Conservation (phyloP, 2,888 invertebrate genomes). For the Epirrhoe alternata region DNA sequence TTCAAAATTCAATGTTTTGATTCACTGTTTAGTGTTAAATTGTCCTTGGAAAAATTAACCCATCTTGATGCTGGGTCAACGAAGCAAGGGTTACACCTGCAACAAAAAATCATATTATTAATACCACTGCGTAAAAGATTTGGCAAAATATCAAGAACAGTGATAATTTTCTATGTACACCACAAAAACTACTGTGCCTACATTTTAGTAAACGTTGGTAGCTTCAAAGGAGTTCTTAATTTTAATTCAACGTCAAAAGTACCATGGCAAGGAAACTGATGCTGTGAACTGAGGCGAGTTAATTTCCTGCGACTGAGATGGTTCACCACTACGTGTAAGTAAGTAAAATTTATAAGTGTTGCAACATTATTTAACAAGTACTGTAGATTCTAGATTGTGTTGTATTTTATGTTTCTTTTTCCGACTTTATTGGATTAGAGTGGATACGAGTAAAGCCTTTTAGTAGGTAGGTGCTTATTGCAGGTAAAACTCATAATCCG, state of each 20-base stretch:
- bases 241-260: constrained; percentile 12
- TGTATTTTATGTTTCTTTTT: constrained; percentile 24
- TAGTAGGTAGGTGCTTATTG: neutral
- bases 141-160: constrained; percentile 7
- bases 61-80: constrained; percentile 53
- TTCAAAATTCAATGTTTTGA: constrained; percentile 40
- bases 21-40: constrained; percentile 31
- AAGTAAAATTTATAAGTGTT: too few species aligned
- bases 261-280: constrained; percentile 18
- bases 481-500: constrained; percentile 6
- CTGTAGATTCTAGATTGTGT: constrained; percentile 14
- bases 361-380: constrained; percentile 6
- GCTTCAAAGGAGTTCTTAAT: neutral
- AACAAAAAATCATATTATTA: constrained; percentile 52
- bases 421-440: constrained; percentile 17
- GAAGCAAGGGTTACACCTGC: constrained; percentile 53
- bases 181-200: constrained; percentile 1
- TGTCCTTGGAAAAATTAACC: constrained; percentile 57
- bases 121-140: constrained; percentile 5
- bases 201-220: neutral
- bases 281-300: constrained; percentile 25
- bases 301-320: constrained; percentile 28
- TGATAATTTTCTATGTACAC: neutral
- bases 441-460: neutral
- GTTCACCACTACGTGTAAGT: constrained; percentile 13